Evolutionary conservation across 2,113 vertebrate species (phyloP), one percentile per base, ranked within the genome.

Genomic region (Takifugu bimaculatus): DNA sequence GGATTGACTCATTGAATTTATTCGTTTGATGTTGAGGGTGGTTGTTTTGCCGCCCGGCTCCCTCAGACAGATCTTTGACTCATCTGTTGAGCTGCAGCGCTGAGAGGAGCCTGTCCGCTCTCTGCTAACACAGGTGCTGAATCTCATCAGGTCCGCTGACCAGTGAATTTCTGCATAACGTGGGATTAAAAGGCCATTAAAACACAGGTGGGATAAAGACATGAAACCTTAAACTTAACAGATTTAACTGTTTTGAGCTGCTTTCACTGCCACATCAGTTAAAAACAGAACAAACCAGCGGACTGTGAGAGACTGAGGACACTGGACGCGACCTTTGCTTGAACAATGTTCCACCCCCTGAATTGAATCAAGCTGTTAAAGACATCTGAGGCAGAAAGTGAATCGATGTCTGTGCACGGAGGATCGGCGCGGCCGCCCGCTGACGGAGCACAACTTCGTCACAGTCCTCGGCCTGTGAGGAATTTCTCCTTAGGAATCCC

Each of bases 1-100:
- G 20, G 48, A 63, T 79, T 62, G n/a, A 26, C 26, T 70, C 62
- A 70, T 39, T 39, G 35, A 10, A 39, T 54, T 58, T 61, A 5
- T 51, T 63, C 25, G n/a, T 35, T 57, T 72, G 53, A 26, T 54
- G 51, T 72, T 61, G 70, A 55, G 70, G 68, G 49, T 49, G 7
- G 2, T 39, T 39, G 7, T 39, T 39, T 39, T 39, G 13, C 42
- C 10, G 11, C 2, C 49, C 32, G 13, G 14, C 29, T 44, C 2
- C 0, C 44, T 11, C 44, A 15, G 43, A 45, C 12, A 45, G 35
- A 39, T 39, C 35, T 29, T 29, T 29, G 11, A 39, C 35, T 10
- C 35, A 39, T 10, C 35, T 7, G 11, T 10, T 10, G 35, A 39
- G 7, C 7, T 39, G 35, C 35, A 39, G 35, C 7, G 35, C 35